A percentile compares a stretch with the other conserved stretches of the same genome.
These are phyloP conservation scores for Mythimna vitellina DNA, from an alignment of 2,888 invertebrate genomes.

Conservation along the genomic window DNA sequence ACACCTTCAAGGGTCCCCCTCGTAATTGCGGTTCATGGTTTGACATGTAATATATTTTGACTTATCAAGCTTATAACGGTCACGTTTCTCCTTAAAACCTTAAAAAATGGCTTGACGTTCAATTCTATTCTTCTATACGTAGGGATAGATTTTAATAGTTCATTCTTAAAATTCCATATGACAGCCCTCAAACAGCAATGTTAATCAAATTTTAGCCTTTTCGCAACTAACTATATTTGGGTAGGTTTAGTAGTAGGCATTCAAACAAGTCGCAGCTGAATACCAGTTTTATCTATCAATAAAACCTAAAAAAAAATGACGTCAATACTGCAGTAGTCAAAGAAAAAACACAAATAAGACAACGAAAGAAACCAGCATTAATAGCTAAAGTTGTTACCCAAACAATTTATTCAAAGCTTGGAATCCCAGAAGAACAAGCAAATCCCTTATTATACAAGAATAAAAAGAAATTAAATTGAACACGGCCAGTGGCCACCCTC, in stretches of 20 bases:
- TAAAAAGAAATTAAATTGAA: slow-evolving; percentile 62
- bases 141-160: neutral
- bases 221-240: too few relatives aligned
- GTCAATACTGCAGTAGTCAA: neutral
- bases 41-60: neutral
- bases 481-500: slow-evolving; percentile 62
- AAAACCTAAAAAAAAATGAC: neutral
- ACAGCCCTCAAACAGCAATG: neutral
- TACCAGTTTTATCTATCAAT: neutral
- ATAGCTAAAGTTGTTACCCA: slow-evolving; percentile 18
- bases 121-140: too few relatives aligned
- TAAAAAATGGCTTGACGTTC: neutral
- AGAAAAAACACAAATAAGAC: neutral
- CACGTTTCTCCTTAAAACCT: neutral
- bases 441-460: slow-evolving; percentile 54
- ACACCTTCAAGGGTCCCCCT: neutral
- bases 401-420: slow-evolving; percentile 48
- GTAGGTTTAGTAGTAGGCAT: too few relatives aligned
- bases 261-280: neutral
- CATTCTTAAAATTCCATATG: neutral
- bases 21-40: neutral
- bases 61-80: neutral
- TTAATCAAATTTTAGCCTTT: neutral
- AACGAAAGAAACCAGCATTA: neutral
- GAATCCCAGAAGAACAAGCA: slow-evolving; percentile 49